A percentile compares a stretch with the other conserved stretches of the same genome.
Conservation (phyloP, 2,797 vertebrate species). For the Jordanella pulchra region DNA sequence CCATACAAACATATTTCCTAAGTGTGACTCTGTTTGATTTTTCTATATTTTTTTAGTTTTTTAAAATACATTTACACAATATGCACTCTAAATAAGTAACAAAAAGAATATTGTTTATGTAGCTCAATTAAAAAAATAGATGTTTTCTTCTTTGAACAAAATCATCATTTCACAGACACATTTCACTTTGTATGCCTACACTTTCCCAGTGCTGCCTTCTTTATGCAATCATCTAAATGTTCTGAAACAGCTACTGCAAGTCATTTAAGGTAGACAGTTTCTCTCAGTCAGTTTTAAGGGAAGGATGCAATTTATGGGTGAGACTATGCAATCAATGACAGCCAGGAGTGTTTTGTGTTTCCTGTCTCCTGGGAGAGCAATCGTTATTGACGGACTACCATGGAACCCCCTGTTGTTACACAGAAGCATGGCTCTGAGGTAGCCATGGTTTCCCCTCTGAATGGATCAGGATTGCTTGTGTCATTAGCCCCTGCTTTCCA, state of each 20-base stretch:
- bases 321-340: constrained; percentile 62
- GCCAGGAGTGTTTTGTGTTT: constrained; percentile 67
- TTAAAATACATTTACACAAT: neutral
- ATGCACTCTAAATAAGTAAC: neutral
- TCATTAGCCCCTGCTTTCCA: constrained; percentile 18
- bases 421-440: constrained; percentile 59
- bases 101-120: neutral
- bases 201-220: constrained; percentile 7
- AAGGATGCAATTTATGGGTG: constrained; percentile 61
- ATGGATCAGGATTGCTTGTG: constrained; percentile 52
- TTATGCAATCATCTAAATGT: constrained; percentile 24
- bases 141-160: constrained; percentile 4
- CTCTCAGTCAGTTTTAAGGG: constrained; percentile 41
- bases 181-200: neutral
- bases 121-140: neutral
- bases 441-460: constrained; percentile 67
- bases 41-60: neutral
- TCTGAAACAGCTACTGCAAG: constrained; percentile 25
- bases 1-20: neutral
- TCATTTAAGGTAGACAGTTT: constrained; percentile 34
- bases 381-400: constrained; percentile 65
- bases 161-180: neutral
- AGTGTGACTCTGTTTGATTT: neutral
- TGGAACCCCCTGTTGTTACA: constrained; percentile 57
- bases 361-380: constrained; percentile 73